A percentile compares a stretch with the other conserved stretches of the same genome.
Evolutionary conservation across 2,113 vertebrate species (phyloP).

Genomic region (Tympanuchus pallidicinctus): DNA sequence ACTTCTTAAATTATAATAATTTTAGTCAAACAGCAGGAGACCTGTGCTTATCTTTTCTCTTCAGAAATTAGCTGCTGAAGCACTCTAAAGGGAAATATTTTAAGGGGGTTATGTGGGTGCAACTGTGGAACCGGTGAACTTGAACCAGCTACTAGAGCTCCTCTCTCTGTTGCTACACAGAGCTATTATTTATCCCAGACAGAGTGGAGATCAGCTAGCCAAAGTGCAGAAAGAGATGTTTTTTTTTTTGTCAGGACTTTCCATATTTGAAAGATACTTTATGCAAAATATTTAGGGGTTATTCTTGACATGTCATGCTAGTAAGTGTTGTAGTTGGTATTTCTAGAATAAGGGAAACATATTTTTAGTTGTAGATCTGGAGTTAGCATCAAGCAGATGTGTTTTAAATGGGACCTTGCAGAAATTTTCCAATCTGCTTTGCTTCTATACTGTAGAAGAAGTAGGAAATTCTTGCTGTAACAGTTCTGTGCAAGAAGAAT

Average conservation of each 20-base stretch:
- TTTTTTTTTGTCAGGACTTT: background rate
- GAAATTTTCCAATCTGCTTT: background rate
- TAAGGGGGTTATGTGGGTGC: background rate
- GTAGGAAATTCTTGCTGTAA: background rate
- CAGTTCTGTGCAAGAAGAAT: background rate
- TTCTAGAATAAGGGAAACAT: background rate
- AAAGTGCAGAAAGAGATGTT: background rate
- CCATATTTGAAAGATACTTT: background rate
- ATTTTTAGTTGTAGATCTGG: background rate
- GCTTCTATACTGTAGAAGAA: background rate
- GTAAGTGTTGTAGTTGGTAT: background rate
- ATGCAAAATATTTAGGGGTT: background rate
- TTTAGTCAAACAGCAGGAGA: conserved; percentile 37
- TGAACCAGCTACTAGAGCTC: background rate
- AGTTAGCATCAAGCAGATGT: background rate
- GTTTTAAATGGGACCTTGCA: background rate
- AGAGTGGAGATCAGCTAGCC: background rate
- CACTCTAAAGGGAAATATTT: conserved; percentile 16
- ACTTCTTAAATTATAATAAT: conserved; percentile 44
- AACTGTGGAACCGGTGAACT: conserved; percentile 9
- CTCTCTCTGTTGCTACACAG: background rate
- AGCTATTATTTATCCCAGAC: background rate
- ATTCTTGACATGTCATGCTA: background rate
- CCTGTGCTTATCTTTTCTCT: background rate
- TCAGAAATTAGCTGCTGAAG: conserved; percentile 40